phyloP scores from a whole-genome alignment of 2,888 invertebrate genomes.

The Sarcophaga variegata region DNA sequence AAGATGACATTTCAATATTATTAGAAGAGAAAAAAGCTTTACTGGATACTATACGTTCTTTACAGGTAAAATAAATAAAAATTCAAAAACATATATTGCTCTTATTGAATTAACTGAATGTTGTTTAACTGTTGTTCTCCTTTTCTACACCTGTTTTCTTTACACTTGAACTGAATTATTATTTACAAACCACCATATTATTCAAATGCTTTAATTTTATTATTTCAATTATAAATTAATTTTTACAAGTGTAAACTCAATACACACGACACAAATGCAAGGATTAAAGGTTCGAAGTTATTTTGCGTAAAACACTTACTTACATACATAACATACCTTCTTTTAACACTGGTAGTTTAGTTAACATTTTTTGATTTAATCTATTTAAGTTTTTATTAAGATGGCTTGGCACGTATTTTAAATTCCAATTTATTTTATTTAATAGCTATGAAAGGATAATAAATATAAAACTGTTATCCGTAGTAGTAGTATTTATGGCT shows the following conservation, averaged over 20 bases:
- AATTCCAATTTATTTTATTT: too few species aligned
- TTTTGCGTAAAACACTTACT: constrained; percentile 38
- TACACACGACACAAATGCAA: constrained; percentile 76
- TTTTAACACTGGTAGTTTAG: constrained; percentile 9
- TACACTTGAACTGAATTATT: constrained; percentile 32
- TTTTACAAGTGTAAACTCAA: constrained; percentile 73
- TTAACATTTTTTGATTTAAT: not conserved
- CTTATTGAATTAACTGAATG: constrained; percentile 31
- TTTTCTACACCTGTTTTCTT: constrained; percentile 53
- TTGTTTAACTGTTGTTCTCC: constrained; percentile 47
- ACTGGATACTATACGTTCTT: constrained; percentile 86
- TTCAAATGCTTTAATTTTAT: constrained; percentile 32
- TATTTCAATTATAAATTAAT: constrained; percentile 24
- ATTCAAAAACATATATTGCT: not conserved
- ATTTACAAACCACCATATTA: constrained; percentile 13
- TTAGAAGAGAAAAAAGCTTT: constrained; percentile 89
- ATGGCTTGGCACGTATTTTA: not conserved
- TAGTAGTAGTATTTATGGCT: too few species aligned
- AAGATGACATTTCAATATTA: constrained; percentile 88
- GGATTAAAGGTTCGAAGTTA: constrained; percentile 78
- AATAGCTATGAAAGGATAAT: too few species aligned
- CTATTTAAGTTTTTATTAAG: not conserved
- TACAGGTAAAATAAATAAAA: constrained; percentile 84
- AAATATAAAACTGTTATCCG: too few species aligned
- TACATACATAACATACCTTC: constrained; percentile 24